A percentile compares a stretch with the other conserved stretches of the same genome.
These are phyloP conservation scores for Sprattus sprattus DNA, from an alignment of 2,113 vertebrate species.

Conservation along the genomic window DNA sequence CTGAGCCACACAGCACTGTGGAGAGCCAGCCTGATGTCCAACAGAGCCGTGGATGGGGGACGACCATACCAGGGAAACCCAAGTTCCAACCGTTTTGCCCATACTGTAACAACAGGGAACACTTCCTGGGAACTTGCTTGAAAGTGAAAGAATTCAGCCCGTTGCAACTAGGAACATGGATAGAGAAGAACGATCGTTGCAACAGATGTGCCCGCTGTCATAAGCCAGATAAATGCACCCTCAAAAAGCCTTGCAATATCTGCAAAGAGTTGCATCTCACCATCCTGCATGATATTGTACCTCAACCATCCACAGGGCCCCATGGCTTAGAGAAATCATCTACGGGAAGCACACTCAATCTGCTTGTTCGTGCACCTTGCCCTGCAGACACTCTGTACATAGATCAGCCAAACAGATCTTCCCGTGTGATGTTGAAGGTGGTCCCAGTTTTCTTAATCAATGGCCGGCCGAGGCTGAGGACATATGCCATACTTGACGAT, in stretches of 20 bases:
- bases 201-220: background rate
- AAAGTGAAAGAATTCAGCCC: conserved; percentile 22
- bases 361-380: too few relatives aligned
- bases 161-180: background rate
- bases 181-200: conserved; percentile 16
- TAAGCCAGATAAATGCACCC: background rate
- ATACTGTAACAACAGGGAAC: too few relatives aligned
- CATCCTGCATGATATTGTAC: conserved; percentile 4
- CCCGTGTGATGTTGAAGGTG: conserved; percentile 29
- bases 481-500: too few relatives aligned
- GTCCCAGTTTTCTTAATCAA: too few relatives aligned
- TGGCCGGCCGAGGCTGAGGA: too few relatives aligned
- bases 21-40: too few relatives aligned
- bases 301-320: background rate
- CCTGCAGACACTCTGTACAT: conserved; percentile 13
- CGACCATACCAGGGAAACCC: too few relatives aligned
- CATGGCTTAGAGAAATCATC: background rate
- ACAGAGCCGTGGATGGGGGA: too few relatives aligned
- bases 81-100: too few relatives aligned
- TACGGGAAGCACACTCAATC: background rate
- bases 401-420: conserved; percentile 13
- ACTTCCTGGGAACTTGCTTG: too few relatives aligned
- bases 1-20: background rate
- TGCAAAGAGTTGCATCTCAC: conserved; percentile 22
- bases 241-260: background rate